Conservation (phyloP, 2,797 vertebrate species). For the Dipus sagitta region DNA sequence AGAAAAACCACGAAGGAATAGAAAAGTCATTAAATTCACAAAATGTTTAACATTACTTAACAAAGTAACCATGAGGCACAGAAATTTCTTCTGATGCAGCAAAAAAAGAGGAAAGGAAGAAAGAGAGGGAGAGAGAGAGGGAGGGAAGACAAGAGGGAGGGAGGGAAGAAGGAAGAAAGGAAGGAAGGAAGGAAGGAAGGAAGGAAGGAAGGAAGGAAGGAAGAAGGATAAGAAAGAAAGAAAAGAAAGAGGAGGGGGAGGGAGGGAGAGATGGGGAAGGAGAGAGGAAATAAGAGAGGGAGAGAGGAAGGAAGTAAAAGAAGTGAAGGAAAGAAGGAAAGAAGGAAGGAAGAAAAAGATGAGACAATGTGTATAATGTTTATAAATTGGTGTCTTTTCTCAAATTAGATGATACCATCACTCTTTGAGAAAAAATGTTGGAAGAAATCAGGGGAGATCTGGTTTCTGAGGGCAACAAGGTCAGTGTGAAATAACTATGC, state of each 20-base stretch:
- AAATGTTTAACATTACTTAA: slow-evolving; percentile 17
- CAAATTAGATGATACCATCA: neutral
- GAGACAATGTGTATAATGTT: neutral
- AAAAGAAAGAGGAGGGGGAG: no score
- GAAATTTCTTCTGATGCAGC: neutral
- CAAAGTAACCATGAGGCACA: slow-evolving; percentile 23
- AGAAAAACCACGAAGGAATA: neutral
- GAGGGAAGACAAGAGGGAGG: no score
- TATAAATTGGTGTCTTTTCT: neutral
- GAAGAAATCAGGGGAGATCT: neutral
- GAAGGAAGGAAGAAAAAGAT: neutral
- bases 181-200: no score
- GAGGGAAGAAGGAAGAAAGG: neutral
- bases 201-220: no score
- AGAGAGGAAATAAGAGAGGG: no score
- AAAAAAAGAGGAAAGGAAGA: neutral
- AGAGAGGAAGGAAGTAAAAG: no score
- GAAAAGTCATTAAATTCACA: neutral
- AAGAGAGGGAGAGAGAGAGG: neutral
- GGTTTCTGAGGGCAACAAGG: neutral
- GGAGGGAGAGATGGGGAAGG: no score
- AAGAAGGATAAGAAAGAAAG: no score
- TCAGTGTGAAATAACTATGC: neutral
- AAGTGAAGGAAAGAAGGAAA: no score
- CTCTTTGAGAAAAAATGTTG: neutral